Conservation (phyloP, 2,113 vertebrate genomes). For the Atlantisia rogersi region DNA sequence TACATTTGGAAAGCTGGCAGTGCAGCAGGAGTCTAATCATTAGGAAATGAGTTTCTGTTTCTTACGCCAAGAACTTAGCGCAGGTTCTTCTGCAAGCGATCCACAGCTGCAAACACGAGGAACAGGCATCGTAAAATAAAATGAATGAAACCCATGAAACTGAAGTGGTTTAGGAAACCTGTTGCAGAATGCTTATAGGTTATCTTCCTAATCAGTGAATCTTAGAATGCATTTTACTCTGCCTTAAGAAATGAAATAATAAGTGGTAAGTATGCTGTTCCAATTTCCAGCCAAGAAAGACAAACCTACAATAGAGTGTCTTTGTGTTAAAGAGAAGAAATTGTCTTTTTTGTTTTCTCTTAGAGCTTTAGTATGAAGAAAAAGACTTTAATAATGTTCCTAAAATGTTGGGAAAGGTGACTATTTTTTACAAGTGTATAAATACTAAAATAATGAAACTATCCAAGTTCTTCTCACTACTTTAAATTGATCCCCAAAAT, state of each 20-base stretch:
- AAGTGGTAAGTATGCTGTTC: background rate
- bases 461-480: background rate
- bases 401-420: background rate
- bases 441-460: background rate
- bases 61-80: background rate
- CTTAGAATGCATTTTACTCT: background rate
- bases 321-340: background rate
- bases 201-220: background rate
- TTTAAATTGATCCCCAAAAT: background rate
- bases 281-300: background rate
- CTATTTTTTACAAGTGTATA: background rate
- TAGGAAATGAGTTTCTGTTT: background rate
- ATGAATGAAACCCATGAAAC: background rate
- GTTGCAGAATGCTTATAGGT: background rate
- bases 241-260: background rate
- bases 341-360: background rate
- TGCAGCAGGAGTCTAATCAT: background rate
- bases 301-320: background rate
- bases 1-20: background rate
- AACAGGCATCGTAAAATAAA: background rate
- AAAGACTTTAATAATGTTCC: background rate
- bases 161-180: background rate
- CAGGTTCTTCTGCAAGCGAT: background rate
- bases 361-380: background rate
- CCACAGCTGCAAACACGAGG: background rate